Evolutionary conservation across 2,888 invertebrate species (phyloP).

Genomic region (Hololepta plana): DNA sequence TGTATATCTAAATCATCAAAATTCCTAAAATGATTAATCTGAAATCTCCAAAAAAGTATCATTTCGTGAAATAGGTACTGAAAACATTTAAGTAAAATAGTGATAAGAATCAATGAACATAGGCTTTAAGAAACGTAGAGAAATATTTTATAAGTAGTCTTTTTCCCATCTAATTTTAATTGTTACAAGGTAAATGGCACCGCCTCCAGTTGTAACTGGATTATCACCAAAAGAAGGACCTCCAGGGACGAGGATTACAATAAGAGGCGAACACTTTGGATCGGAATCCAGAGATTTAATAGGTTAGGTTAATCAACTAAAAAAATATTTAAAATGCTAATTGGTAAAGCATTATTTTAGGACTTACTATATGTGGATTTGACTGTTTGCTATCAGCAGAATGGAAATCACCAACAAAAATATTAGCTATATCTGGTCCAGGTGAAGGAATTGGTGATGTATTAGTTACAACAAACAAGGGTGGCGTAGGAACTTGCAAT

Average conservation of each 20-base stretch:
- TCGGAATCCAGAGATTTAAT: conserved; percentile 66
- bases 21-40: too few relatives aligned
- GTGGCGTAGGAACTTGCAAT: conserved; percentile 75
- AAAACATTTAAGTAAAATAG: too few relatives aligned
- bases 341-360: conserved; percentile 29
- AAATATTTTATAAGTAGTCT: too few relatives aligned
- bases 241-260: conserved; percentile 86
- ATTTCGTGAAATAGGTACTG: too few relatives aligned
- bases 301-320: conserved; percentile 32
- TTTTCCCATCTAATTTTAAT: too few relatives aligned
- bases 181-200: too few relatives aligned
- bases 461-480: conserved; percentile 70
- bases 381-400: conserved; percentile 91
- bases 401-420: conserved; percentile 96
- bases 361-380: conserved; percentile 85
- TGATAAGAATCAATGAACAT: too few relatives aligned
- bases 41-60: too few relatives aligned
- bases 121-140: too few relatives aligned
- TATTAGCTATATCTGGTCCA: conserved; percentile 86
- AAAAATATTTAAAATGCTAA: neutral
- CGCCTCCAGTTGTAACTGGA: conserved; percentile 82
- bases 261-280: conserved; percentile 92
- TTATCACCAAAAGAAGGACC: conserved; percentile 97
- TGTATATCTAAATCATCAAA: too few relatives aligned
- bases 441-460: conserved; percentile 85